Base-by-base conservation (phyloP, 2,113 vertebrate species). In the Cisticola juncidis region DNA sequence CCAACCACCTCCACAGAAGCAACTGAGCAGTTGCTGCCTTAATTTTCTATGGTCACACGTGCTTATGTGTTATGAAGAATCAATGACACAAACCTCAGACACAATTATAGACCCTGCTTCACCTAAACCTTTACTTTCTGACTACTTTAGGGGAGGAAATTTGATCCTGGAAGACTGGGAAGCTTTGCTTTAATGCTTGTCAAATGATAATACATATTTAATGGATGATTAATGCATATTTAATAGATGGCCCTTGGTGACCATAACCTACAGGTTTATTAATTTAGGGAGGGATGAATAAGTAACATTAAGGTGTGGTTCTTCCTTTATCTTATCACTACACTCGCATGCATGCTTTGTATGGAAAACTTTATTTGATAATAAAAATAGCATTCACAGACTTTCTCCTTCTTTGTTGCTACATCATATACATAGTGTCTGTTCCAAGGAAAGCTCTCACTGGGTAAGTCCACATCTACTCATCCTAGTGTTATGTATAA, bases 351-450 rank as follows among this genome's bases (percentile, higher is more conserved):
- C 76, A 92, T 73, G 88, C 96, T 99, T 98, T 99, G 98, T 98
- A 98, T 98, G 98, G 98, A 99, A 99, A 99, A 99, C 98, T 99
- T 99, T 99, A 99, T 99, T 99, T 98, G 98, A 99, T 99, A 98
- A 99, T 98, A 99, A 99, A 99, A 99, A 99, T 98, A 99, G 98
- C 99, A 99, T 99, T 98, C 99, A 99, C 98, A 99, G 98, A 99
- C 98, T 99, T 98, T 97, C 97, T 98, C 97, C 98, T 98, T 96
- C 93, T 98, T 98, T 98, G 98, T 98, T 99, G 99, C 98, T 99
- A 99, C 98, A 99, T 96, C 95, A 97, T 98, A 99, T 98, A 99
- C 98, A 98, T 98, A 98, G 98, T 98, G 98, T 99, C 98, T 98
- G 98, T 99, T 98, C 98, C 97, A 98, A 98, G 98, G 98, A 99